phyloP scores from a whole-genome alignment of 2,113 vertebrate species.

The Misgurnus anguillicaudatus region DNA sequence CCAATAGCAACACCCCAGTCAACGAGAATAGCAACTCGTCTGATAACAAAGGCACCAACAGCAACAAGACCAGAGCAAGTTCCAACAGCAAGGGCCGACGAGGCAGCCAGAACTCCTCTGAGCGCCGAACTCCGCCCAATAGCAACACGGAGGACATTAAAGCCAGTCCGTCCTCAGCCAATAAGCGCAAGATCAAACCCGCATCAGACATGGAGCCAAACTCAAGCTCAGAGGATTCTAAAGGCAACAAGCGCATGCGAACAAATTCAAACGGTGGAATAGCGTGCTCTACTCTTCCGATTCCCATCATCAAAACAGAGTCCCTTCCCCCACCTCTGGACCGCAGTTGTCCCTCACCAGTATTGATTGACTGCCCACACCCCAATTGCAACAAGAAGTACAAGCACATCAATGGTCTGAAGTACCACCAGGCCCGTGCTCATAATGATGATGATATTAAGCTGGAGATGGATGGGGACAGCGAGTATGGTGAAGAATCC shows the following conservation, averaged over 20 bases:
- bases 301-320: slow-evolving; percentile 83
- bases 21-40: slow-evolving; percentile 85
- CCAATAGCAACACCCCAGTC: slow-evolving; percentile 91
- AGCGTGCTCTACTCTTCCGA: slow-evolving; percentile 64
- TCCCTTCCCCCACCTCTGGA: slow-evolving; percentile 80
- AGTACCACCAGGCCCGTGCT: slow-evolving; percentile 97
- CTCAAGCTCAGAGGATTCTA: slow-evolving; percentile 98
- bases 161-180: slow-evolving; percentile 90
- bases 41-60: slow-evolving; percentile 89
- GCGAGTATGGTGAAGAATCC: slow-evolving; percentile 92
- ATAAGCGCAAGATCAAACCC: slow-evolving; percentile 93
- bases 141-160: slow-evolving; percentile 89
- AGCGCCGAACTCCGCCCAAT: slow-evolving; percentile 87
- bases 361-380: slow-evolving; percentile 97
- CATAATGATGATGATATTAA: slow-evolving; percentile 95
- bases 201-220: slow-evolving; percentile 97
- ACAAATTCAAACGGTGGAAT: slow-evolving; percentile 85
- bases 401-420: slow-evolving; percentile 98
- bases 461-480: slow-evolving; percentile 90
- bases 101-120: slow-evolving; percentile 94
- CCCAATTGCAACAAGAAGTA: slow-evolving; percentile 99
- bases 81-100: slow-evolving; percentile 94
- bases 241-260: slow-evolving; percentile 96
- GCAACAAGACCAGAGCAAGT: slow-evolving; percentile 91
- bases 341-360: slow-evolving; percentile 91